Percentiles rank a stretch among this genome's conserved stretches.
Conservation (phyloP, 2,113 vertebrate genomes). For the Puffinus mauretanicus region DNA sequence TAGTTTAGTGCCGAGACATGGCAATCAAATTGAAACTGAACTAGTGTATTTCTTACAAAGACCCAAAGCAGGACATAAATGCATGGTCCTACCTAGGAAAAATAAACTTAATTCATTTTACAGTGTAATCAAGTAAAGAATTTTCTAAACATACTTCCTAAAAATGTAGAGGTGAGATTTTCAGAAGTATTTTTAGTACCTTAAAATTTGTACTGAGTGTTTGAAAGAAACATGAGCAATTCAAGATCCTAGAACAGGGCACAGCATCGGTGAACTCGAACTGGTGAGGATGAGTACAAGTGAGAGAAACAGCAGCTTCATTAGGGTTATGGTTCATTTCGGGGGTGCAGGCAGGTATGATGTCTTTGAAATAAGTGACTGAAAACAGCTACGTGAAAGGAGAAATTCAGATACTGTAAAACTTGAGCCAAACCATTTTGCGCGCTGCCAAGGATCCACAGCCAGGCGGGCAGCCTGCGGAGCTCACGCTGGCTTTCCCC, state of each 20-base stretch:
- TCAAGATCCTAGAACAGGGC: neutral
- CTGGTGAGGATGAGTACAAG: neutral
- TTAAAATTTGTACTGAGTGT: neutral
- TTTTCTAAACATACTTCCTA: neutral
- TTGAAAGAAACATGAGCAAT: neutral
- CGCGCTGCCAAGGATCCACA: fast-evolving
- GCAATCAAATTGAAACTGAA: neutral
- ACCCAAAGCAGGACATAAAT: neutral
- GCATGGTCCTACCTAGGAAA: neutral
- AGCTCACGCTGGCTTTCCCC: neutral
- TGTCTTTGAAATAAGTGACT: neutral
- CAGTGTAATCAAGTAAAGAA: neutral
- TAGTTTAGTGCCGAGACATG: neutral
- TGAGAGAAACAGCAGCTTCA: neutral
- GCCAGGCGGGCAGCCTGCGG: neutral
- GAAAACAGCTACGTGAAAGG: neutral
- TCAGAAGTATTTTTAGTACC: neutral
- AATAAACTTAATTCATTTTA: neutral
- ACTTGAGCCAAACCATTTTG: neutral
- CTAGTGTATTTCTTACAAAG: neutral
- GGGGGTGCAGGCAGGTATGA: neutral
- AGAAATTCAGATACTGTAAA: neutral
- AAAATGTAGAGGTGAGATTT: neutral
- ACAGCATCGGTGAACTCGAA: neutral
- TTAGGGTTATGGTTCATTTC: neutral